Evolutionary conservation across 1,140 invertebrate genomes (phyloP), one percentile per base, ranked within the genome.

Genomic region (Panagrolaimus sp.): DNA sequence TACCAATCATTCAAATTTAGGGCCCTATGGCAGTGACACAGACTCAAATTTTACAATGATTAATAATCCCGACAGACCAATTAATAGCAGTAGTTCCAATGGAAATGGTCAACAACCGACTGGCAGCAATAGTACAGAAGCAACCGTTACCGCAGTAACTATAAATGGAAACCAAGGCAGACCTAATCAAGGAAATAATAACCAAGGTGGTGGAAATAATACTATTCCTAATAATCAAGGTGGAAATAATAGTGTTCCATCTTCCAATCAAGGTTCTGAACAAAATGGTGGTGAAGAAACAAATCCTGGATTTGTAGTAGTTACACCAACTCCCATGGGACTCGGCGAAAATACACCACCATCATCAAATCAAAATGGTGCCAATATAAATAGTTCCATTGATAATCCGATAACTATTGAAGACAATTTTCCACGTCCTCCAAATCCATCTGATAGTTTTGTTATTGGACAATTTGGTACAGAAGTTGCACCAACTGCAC

Each of bases 341-440:
- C 31, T 16, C 20, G 20, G 20, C n/a, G 9, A 14, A 57, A 57
- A 57, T 27, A 25, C 27, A 57, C 20, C 51, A 57, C 11, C 51
- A 57, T 57, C n/a, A 57, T 27, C 8, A 57, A 57, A 57, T 57
- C 16, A 51, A 20, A 27, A 57, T 27, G 51, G 51, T 27, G 20
- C 11, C 20, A 11, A 11, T 25, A 57, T 57, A 20, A 27, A 57
- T 1, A 20, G 20, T n/a, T 20, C 14, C 20, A 25, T 57, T 27
- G 20, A 20, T 13, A 20, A 27, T 23, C 51, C 51, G 31, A 38
- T 38, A 57, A 16, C 4, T 11, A 27, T 25, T 27, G 9, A 25
- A 16, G n/a, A n/a, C n/a, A n/a, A n/a, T n/a, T n/a, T n/a, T n/a
- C 51, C 51, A 57, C 4, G 20, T 23, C 20, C 11, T 57, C 51